These are phyloP conservation scores for Melanotaenia duboulayi DNA, from an alignment of 2,113 vertebrate species.

Conservation along the genomic window DNA sequence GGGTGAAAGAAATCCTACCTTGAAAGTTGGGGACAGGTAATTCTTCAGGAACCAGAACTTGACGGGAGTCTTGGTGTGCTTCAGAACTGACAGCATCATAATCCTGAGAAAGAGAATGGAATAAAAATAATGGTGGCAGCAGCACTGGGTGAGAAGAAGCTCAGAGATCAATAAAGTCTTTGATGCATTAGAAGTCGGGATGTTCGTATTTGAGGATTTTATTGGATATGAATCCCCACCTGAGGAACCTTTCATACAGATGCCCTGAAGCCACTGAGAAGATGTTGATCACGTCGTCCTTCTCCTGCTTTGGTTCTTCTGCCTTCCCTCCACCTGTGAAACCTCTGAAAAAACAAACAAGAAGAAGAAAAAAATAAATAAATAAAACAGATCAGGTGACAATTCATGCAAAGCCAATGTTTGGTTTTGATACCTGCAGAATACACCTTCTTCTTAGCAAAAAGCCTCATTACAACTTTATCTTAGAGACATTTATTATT, in stretches of 20 bases:
- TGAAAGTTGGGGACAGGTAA: constrained; percentile 97
- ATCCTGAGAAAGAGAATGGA: constrained; percentile 83
- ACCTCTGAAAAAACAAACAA: constrained; percentile 87
- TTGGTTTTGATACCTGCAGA: no score
- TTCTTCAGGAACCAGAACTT: constrained; percentile 99
- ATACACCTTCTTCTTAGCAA: background rate
- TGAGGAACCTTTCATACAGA: constrained; percentile 96
- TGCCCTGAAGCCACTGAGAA: constrained; percentile 98
- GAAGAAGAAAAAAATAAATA: background rate
- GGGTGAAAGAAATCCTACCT: constrained; percentile 82
- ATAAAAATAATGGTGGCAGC: background rate
- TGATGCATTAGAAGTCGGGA: background rate
- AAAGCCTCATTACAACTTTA: background rate
- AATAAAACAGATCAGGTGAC: background rate
- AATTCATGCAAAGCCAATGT: background rate
- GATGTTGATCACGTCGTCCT: constrained; percentile 96
- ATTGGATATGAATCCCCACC: constrained; percentile 77
- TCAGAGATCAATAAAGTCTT: background rate
- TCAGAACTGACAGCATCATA: constrained; percentile 99
- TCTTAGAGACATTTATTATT: background rate
- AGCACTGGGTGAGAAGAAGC: background rate
- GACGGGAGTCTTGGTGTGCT: constrained; percentile 95
- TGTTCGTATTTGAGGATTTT: background rate
- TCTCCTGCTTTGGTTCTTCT: constrained; percentile 92
- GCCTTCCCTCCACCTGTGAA: constrained; percentile 90